Conservation (phyloP, 2,888 invertebrate genomes). For the Scaptomyza polygonia region DNA sequence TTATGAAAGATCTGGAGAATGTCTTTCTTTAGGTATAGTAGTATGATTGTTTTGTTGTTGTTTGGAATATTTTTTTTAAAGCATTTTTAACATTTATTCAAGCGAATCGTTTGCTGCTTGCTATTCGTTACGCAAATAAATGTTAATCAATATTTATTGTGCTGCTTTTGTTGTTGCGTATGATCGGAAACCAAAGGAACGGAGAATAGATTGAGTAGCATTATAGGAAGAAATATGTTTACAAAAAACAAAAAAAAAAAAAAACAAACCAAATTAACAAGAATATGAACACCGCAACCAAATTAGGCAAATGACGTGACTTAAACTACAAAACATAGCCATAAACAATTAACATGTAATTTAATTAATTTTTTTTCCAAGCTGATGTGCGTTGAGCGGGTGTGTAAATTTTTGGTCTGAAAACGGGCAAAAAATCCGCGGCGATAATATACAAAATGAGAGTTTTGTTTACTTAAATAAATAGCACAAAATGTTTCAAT, state of each 20-base stretch:
- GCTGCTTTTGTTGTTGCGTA: conserved; percentile 66
- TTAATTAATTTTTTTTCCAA: conserved; percentile 29
- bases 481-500: conserved; percentile 52
- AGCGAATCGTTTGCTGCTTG: conserved; percentile 52
- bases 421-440: conserved; percentile 27
- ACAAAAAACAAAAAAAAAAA: too few species aligned
- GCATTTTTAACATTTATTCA: conserved; percentile 77
- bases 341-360: conserved; percentile 70
- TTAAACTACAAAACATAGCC: conserved; percentile 65
- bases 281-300: conserved; percentile 55
- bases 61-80: conserved; percentile 49
- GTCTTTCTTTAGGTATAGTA: too few species aligned
- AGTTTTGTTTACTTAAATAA: conserved; percentile 1
- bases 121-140: conserved; percentile 41
- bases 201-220: conserved; percentile 30
- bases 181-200: conserved; percentile 48
- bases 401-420: conserved; percentile 10
- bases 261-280: conserved; percentile 14
- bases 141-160: conserved; percentile 76
- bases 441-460: conserved; percentile 3
- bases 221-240: conserved; percentile 18
- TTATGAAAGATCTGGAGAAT: conserved; percentile 19
- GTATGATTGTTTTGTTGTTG: conserved; percentile 21
- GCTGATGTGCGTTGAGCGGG: not conserved
- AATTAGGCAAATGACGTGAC: conserved; percentile 41